These are phyloP conservation scores for Popillia japonica DNA, from an alignment of 1,140 invertebrate species.

Conservation along the genomic window DNA sequence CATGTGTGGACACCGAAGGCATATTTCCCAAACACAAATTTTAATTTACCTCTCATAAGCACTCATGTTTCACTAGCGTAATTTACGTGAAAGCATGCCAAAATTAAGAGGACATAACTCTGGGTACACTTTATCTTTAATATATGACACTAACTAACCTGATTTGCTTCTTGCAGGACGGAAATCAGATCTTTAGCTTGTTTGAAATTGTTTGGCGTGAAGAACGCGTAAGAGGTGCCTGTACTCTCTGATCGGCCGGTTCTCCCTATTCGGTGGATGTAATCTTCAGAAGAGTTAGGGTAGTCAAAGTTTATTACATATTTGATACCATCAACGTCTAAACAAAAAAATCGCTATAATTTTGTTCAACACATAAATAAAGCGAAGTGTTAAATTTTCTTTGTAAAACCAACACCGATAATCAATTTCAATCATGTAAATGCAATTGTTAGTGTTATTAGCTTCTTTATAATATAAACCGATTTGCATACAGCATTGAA, in stretches of 20 bases:
- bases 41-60: constrained; percentile 74
- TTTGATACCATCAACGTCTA: constrained; percentile 98
- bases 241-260: constrained; percentile 89
- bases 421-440: constrained; percentile 13
- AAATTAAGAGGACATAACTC: constrained; percentile 67
- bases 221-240: constrained; percentile 97
- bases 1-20: constrained; percentile 79
- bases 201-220: constrained; percentile 87
- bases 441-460: neutral
- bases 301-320: constrained; percentile 99
- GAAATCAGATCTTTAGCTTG: constrained; percentile 90
- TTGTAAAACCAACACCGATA: neutral
- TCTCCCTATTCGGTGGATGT: constrained; percentile 96
- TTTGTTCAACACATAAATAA: neutral
- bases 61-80: constrained; percentile 72
- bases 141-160: constrained; percentile 63
- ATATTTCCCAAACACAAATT: constrained; percentile 63
- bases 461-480: no score
- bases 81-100: constrained; percentile 74
- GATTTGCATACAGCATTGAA: constrained; percentile 8
- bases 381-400: neutral
- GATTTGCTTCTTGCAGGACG: constrained; percentile 91
- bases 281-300: constrained; percentile 95
- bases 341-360: neutral
- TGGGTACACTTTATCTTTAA: neutral